Percentiles rank a stretch among this genome's conserved stretches.
phyloP scores from a whole-genome alignment of 2,888 invertebrate genomes.

The Coleophora flavipennella region DNA sequence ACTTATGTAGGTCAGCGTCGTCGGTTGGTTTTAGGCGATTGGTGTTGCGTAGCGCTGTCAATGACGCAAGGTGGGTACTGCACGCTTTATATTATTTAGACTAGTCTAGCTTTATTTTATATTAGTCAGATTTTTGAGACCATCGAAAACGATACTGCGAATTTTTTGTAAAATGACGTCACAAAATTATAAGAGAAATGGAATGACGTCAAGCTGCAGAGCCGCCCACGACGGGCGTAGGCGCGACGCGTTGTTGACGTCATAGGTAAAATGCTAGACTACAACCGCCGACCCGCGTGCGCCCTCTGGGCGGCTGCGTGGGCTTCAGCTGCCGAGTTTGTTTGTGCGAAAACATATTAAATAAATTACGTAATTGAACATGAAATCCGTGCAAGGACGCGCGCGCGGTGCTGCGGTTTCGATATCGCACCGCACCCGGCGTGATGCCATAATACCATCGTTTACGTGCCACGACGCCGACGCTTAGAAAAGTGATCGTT shows the following conservation, averaged over 20 bases:
- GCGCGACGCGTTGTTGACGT: conserved; percentile 57
- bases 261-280: conserved; percentile 50
- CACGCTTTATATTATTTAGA: conserved; percentile 27
- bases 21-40: conserved; percentile 36
- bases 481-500: conserved; percentile 67
- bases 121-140: too few species aligned
- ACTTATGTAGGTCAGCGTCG: conserved; percentile 37
- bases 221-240: conserved; percentile 42
- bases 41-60: conserved; percentile 35
- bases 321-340: too few species aligned
- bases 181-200: conserved; percentile 29
- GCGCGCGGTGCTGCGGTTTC: conserved; percentile 37
- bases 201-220: conserved; percentile 45
- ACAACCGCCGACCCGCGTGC: conserved; percentile 24
- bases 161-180: conserved; percentile 45
- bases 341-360: conserved; percentile 19
- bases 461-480: conserved; percentile 58
- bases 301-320: conserved; percentile 13
- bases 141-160: too few species aligned
- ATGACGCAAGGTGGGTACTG: conserved; percentile 33
- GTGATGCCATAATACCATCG: conserved; percentile 60
- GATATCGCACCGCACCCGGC: conserved; percentile 48
- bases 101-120: conserved; percentile 11
- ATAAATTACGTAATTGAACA: conserved; percentile 55
- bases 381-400: conserved; percentile 65